These are phyloP conservation scores for Callimorpha dominula DNA, from an alignment of 2,888 invertebrate genomes.

Conservation along the genomic window DNA sequence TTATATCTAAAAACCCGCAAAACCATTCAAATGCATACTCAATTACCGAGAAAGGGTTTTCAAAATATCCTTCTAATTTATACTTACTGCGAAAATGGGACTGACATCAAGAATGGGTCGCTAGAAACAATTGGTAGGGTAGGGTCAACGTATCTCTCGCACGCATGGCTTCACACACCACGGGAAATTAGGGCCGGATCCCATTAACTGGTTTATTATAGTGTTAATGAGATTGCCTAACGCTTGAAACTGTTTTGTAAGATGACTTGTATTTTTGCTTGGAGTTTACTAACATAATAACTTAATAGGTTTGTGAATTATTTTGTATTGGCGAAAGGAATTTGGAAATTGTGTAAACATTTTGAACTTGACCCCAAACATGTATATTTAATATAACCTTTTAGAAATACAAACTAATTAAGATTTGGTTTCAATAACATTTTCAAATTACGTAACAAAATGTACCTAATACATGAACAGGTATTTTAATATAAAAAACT, in stretches of 20 bases:
- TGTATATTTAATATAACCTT: too few relatives aligned
- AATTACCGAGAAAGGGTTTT: constrained; percentile 17
- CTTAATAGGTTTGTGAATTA: neutral
- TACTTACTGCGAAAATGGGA: constrained; percentile 8
- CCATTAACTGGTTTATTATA: constrained; percentile 46
- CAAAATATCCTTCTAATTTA: constrained; percentile 17
- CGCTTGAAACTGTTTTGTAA: constrained; percentile 3
- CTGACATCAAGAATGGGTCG: constrained; percentile 8
- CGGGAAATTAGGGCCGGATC: constrained; percentile 41
- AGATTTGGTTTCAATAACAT: too few relatives aligned
- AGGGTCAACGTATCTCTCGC: constrained; percentile 37
- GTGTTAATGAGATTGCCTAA: constrained; percentile 41
- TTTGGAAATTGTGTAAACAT: too few relatives aligned
- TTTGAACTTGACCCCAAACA: too few relatives aligned
- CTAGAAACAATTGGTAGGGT: constrained; percentile 46
- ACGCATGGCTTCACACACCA: constrained; percentile 37
- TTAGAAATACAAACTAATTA: too few relatives aligned
- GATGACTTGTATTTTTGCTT: constrained; percentile 1
- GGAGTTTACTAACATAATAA: neutral
- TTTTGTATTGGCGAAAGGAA: too few relatives aligned
- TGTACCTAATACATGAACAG: neutral
- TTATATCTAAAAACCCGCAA: neutral
- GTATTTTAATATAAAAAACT: neutral
- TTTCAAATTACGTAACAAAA: too few relatives aligned
- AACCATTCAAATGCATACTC: constrained; percentile 10